Conservation (phyloP, 1,140 invertebrate genomes). For the Tetragonula clypearis region DNA sequence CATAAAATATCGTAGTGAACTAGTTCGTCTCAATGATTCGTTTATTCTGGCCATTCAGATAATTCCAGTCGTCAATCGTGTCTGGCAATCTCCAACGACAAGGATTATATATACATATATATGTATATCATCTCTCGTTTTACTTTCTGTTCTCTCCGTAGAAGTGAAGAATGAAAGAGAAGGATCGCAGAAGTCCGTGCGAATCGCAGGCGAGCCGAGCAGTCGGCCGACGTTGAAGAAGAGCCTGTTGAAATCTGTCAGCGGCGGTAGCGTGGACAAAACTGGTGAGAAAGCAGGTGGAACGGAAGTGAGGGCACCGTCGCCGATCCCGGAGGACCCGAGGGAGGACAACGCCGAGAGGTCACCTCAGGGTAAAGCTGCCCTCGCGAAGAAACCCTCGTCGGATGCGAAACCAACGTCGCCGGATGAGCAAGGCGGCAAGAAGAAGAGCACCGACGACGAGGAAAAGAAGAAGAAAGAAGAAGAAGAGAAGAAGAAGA, state of each 20-base stretch:
- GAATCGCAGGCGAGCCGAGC: neutral
- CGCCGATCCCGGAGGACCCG: constrained; percentile 76
- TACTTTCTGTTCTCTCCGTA: neutral
- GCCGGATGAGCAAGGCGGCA: constrained; percentile 12
- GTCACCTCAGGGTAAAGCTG: constrained; percentile 23
- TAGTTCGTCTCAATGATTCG: too few species aligned
- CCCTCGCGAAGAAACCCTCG: neutral
- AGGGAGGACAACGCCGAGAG: constrained; percentile 61
- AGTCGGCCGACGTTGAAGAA: constrained; percentile 44
- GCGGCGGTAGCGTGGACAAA: constrained; percentile 59
- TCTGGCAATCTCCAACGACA: neutral
- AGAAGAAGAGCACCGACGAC: neutral
- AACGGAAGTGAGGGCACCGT: constrained; percentile 64
- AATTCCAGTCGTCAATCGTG: neutral
- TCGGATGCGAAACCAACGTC: constrained; percentile 18
- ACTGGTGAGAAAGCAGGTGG: constrained; percentile 32
- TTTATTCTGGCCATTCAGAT: neutral
- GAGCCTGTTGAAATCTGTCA: constrained; percentile 67
- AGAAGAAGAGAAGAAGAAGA: constrained; percentile 34
- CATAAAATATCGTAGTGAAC: too few species aligned
- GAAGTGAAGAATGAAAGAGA: neutral
- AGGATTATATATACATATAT: too few species aligned
- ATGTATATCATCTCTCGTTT: neutral
- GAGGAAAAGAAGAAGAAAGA: constrained; percentile 37
- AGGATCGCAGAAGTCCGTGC: constrained; percentile 41